Base-by-base conservation (phyloP, 1,140 invertebrate genomes). In the Neodiprion lecontei region DNA sequence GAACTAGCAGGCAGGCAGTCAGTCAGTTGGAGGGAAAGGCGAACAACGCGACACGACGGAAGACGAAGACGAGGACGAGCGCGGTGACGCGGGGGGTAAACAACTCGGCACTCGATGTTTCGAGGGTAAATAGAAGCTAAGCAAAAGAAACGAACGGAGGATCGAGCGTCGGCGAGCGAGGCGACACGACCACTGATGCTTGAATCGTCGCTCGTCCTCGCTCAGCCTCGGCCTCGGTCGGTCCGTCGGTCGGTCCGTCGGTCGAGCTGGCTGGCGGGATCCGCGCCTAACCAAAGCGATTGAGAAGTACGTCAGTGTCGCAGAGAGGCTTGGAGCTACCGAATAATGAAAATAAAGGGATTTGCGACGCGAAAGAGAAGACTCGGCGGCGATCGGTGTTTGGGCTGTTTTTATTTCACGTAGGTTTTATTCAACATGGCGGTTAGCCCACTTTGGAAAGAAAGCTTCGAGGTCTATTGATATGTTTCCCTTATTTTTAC, bases 351-450 rank as follows among this genome's bases (percentile, higher is more conserved):
- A 23, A 68, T 28, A n/a, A 48, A 66, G 40, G 48, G 65, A 53
- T 68, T 48, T 28, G 40, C 49, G 8, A 48, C 14, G 40, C 10
- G 71, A 66, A 40, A 1, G 28, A 40, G 28, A 3, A 40, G 28
- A 40, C 28, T 40, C 28, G 28, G 28, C 28, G 21, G 21, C 28
- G 28, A 1, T 40, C 28, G 28, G 28, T 40, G 28, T 5, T 40
- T 40, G 28, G 28, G 74, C 74, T 79, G 79, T 80, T 85, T 40
- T 79, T 78, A 80, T 83, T 85, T 82, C 78, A 80, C 81, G 81
- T 83, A 82, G 82, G 82, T 84, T 84, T 83, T 75, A 81, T 84
- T 86, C 88, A 89, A 89, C 87, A 89, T 89, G 88, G 88, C 88
- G 88, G 88, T 87, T 80, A 81, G 81, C 81, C 83, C 85, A 80